Conservation (phyloP, 2,888 invertebrate species). For the Eugnorisma glareosa region DNA sequence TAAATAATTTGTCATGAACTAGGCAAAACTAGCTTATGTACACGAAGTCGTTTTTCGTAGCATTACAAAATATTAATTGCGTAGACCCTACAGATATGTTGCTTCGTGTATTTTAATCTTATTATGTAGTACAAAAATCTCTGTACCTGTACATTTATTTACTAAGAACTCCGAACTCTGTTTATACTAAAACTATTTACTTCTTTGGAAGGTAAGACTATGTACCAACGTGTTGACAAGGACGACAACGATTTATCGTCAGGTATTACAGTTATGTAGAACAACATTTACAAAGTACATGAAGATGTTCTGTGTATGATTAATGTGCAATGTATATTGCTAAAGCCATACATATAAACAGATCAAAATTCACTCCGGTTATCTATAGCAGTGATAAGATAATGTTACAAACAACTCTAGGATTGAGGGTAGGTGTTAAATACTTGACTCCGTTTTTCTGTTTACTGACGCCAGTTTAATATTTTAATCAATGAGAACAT, state of each 20-base stretch:
- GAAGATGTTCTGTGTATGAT: constrained; percentile 5
- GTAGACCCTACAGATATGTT: not conserved
- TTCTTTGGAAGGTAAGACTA: not conserved
- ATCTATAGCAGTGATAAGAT: constrained; percentile 65
- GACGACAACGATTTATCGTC: constrained; percentile 13
- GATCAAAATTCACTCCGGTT: constrained; percentile 42
- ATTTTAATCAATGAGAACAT: not conserved
- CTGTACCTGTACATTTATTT: too few species aligned
- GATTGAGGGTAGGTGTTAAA: constrained; percentile 53
- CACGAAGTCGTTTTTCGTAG: not conserved
- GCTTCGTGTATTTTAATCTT: not conserved
- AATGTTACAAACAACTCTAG: constrained; percentile 25
- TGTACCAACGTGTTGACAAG: not conserved
- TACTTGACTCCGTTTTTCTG: not conserved
- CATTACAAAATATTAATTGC: constrained; percentile 6
- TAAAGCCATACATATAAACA: constrained; percentile 34
- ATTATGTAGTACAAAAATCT: not conserved
- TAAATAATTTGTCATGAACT: constrained; percentile 3
- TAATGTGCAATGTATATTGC: constrained; percentile 29
- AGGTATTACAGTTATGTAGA: constrained; percentile 9
- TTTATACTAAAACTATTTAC: not conserved
- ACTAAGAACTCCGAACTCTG: not conserved
- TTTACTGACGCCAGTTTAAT: constrained; percentile 7
- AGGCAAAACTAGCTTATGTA: not conserved
- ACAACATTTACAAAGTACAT: constrained; percentile 21